A percentile compares a stretch with the other conserved stretches of the same genome.
Evolutionary conservation across 2,797 vertebrate species (phyloP).

Genomic region (Delichon dasypus): DNA sequence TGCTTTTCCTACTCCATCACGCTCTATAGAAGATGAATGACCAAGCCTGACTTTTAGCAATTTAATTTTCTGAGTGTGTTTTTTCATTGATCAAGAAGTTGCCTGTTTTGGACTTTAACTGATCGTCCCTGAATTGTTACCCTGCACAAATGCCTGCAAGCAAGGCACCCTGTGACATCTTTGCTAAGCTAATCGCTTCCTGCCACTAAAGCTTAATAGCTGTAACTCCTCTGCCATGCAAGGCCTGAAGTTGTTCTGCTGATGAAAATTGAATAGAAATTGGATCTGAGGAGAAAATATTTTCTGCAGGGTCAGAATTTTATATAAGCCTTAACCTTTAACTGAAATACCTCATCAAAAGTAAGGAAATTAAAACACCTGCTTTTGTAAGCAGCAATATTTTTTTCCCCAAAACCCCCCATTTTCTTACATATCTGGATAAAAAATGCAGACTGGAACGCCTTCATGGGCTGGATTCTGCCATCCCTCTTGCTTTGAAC

Average conservation of each 20-base stretch:
- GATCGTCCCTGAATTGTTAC: not conserved
- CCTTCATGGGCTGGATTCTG: not conserved
- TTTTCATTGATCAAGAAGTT: slow-evolving; percentile 2
- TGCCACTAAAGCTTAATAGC: not conserved
- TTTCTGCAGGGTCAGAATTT: not conserved
- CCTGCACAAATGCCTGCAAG: not conserved
- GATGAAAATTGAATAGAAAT: not conserved
- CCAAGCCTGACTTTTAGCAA: not conserved
- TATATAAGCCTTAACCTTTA: not conserved
- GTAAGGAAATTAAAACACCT: not conserved
- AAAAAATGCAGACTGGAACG: not conserved
- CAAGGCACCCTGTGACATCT: not conserved
- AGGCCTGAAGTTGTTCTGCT: not conserved
- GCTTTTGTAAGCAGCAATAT: not conserved
- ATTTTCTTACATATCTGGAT: not conserved
- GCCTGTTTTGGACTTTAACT: not conserved
- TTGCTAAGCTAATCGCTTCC: not conserved
- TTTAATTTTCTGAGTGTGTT: slow-evolving; percentile 45
- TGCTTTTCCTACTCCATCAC: not conserved
- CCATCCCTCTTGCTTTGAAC: not conserved
- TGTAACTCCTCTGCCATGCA: not conserved
- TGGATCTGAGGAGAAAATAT: not conserved
- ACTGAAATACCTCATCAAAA: not conserved
- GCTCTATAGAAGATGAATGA: not conserved
- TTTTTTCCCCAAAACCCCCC: rapidly evolving